Conservation (phyloP, 2,888 invertebrate species). For the Apotomis turbidana region DNA sequence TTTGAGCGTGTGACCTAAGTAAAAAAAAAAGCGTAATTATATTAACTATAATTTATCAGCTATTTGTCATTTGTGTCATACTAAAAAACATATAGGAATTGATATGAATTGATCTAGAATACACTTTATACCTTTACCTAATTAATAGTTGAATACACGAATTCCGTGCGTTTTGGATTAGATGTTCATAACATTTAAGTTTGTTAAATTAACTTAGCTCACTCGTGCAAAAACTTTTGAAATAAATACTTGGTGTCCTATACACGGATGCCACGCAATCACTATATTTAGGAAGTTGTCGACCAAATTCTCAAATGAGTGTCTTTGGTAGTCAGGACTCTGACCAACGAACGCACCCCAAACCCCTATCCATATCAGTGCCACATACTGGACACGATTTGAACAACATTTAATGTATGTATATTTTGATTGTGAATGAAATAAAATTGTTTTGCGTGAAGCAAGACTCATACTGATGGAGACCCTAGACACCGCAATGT, state of each 20-base stretch:
- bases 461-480: too few relatives aligned
- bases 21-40: background rate
- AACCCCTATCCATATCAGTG: background rate
- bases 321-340: constrained; percentile 33
- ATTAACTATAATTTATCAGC: background rate
- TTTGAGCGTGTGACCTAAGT: constrained; percentile 47
- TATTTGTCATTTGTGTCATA: background rate
- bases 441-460: too few relatives aligned
- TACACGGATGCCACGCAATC: constrained; percentile 25
- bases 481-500: too few relatives aligned
- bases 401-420: too few relatives aligned
- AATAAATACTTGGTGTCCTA: constrained; percentile 10
- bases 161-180: too few relatives aligned
- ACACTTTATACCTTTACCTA: background rate
- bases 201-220: constrained; percentile 7
- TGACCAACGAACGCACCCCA: constrained; percentile 27
- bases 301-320: constrained; percentile 37
- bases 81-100: constrained; percentile 13
- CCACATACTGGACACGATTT: background rate
- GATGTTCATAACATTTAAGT: too few relatives aligned
- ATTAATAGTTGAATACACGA: too few relatives aligned
- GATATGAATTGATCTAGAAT: constrained; percentile 31
- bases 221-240: constrained; percentile 26
- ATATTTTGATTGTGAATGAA: too few relatives aligned
- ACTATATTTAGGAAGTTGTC: constrained; percentile 32